Base-by-base conservation (phyloP, 1,140 invertebrate genomes). In the Liolophura sinensis region DNA sequence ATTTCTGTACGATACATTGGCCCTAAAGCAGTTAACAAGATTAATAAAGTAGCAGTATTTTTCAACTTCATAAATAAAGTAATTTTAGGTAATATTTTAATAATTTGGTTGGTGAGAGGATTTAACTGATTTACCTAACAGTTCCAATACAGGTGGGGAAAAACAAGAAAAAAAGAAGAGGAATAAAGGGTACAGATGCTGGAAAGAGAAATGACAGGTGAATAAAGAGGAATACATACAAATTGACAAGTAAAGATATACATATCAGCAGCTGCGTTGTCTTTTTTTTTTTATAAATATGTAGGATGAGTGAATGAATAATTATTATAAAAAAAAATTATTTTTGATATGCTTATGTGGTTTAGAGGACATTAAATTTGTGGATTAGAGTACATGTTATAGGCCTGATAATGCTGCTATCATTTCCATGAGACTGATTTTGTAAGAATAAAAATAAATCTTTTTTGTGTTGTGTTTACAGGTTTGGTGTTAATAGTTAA, bases 141-240 rank as follows among this genome's bases (percentile, higher is more conserved):
- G 78, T 66, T 76, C 77, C 54, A 77, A 77, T 67, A 75, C 76
- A 50, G 73, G 73, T 73, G 78, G 76, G 48, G 80, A 82, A 56
- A 78, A 72, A 64, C 70, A 78, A 62, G 73, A 75, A n/a, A 74
- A 75, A 46, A 70, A 74, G 58, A 75, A 71, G 60, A 74, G 73
- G 69, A 72, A 66, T 31, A 78, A 77, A 55, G 76, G n/a, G 63
- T 46, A 48, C 62, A 50, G 62, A 78, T 63, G 75, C 73, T 50
- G 76, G 68, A 55, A 76, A 76, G 56, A 62, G 73, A 62, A 72
- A 65, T 69, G 77, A 80, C 59, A 80, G 80, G 76, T 76, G 31
- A 64, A 55, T 48, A 63, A n/a, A 49, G 47, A 51, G 22, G 14
- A 1, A 15, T 62, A 24, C 49, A 46, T 46, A 48, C 49, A 54